phyloP scores from a whole-genome alignment of 2,113 vertebrate genomes.

The Nerophis ophidion region DNA sequence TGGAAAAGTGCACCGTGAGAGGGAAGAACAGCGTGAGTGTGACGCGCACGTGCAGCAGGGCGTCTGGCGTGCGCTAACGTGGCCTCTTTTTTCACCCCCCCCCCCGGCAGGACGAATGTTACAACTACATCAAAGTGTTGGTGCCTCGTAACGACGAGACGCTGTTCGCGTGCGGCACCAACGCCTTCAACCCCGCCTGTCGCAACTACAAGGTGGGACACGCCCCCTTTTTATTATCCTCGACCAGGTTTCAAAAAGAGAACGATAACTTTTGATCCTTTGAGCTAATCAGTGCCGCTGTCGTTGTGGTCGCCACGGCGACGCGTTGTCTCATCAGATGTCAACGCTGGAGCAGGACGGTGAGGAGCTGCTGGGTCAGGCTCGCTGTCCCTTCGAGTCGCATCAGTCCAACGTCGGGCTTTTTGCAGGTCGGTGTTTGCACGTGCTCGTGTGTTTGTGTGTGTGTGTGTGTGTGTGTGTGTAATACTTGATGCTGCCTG shows the following conservation, averaged over 20 bases:
- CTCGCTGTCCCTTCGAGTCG: slow-evolving; percentile 88
- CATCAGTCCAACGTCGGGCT: slow-evolving; percentile 85
- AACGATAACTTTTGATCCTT: too few species aligned
- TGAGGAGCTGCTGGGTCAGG: slow-evolving; percentile 86
- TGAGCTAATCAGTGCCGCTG: too few species aligned
- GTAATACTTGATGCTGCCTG: background rate
- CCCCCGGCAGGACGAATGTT: slow-evolving; percentile 81
- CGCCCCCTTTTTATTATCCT: too few species aligned
- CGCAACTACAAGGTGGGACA: slow-evolving; percentile 84
- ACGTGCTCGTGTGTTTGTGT: too few species aligned
- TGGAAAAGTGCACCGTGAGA: slow-evolving; percentile 77
- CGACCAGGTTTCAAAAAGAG: too few species aligned
- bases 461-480: background rate
- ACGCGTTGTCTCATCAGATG: slow-evolving; percentile 58
- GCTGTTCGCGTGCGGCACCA: slow-evolving; percentile 88
- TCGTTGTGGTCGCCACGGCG: too few species aligned
- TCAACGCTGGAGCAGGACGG: slow-evolving; percentile 81
- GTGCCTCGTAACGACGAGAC: slow-evolving; percentile 81
- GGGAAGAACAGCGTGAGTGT: slow-evolving; percentile 78
- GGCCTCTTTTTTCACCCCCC: background rate
- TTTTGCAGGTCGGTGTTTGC: slow-evolving; percentile 78
- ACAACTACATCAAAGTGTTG: slow-evolving; percentile 94
- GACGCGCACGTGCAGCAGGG: background rate
- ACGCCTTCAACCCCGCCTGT: slow-evolving; percentile 89
- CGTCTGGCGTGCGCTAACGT: background rate